Conservation (phyloP, 2,797 vertebrate species). For the Gallinago stenura region DNA sequence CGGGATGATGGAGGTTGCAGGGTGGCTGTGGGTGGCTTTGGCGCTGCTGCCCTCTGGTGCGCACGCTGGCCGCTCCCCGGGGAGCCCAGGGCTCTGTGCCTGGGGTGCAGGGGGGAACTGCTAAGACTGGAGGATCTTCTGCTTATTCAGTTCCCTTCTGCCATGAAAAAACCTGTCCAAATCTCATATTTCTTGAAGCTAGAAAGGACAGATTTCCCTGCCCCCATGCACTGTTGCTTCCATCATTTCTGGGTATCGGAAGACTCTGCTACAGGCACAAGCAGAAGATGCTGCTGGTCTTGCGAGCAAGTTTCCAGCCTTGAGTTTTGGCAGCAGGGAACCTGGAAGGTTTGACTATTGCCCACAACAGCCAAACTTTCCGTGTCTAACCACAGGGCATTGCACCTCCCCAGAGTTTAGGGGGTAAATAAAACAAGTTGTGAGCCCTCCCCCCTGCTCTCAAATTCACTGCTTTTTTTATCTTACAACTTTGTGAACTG, state of each 20-base stretch:
- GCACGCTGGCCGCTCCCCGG: fast-evolving
- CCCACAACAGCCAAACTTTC: not conserved
- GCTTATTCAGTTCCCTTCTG: not conserved
- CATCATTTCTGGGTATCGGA: not conserved
- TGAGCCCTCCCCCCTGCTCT: not conserved
- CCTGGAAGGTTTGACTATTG: not conserved
- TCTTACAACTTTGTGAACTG: not conserved
- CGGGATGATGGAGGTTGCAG: not conserved
- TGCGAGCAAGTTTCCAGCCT: not conserved
- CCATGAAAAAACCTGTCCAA: not conserved
- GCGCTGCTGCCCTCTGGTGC: slow-evolving; percentile 66
- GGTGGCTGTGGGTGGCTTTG: not conserved
- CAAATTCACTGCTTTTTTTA: not conserved
- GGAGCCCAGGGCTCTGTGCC: not conserved
- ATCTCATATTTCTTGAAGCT: not conserved
- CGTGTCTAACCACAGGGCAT: fast-evolving
- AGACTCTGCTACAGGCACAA: not conserved
- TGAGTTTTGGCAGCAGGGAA: not conserved
- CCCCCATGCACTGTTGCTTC: fast-evolving
- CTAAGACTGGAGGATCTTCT: not conserved
- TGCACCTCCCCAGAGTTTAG: not conserved
- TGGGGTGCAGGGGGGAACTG: not conserved
- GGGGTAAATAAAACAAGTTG: not conserved
- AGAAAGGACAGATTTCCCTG: not conserved
- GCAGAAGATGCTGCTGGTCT: not conserved